These are phyloP conservation scores for Microcebus ravelobensis DNA, from an alignment of 2,113 vertebrate genomes.

Conservation along the genomic window DNA sequence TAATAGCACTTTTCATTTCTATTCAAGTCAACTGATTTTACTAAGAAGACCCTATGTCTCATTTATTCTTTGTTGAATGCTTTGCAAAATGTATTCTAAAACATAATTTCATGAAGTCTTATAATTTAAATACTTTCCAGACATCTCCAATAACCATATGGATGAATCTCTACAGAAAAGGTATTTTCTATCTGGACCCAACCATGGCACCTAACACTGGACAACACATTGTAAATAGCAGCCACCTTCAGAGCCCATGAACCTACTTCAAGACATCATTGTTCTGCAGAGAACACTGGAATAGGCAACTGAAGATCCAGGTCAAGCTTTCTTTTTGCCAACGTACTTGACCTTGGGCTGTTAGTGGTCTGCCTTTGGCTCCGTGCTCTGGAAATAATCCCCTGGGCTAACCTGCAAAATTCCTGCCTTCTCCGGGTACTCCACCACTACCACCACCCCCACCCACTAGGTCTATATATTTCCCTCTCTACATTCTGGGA, in stretches of 20 bases:
- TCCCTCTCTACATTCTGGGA: background rate
- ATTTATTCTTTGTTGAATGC: background rate
- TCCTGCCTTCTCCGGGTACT: background rate
- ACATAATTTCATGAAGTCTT: background rate
- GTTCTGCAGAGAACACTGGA: background rate
- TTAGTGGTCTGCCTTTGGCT: background rate
- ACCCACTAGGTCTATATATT: accelerated
- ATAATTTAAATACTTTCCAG: background rate
- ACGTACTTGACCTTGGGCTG: background rate
- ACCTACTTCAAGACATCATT: background rate
- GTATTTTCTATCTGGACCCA: background rate
- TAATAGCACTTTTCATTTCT: background rate
- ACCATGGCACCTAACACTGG: background rate
- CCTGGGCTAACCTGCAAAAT: background rate
- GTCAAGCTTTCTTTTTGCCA: background rate
- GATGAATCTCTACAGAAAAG: background rate
- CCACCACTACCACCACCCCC: background rate
- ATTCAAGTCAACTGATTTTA: background rate
- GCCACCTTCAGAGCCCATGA: background rate
- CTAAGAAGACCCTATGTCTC: background rate
- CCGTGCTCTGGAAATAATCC: background rate
- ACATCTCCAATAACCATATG: background rate
- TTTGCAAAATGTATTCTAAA: background rate
- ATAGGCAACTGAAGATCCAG: background rate
- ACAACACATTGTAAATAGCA: background rate